Base-by-base conservation (phyloP, 2,888 invertebrate genomes). In the Ecliptopera silaceata region DNA sequence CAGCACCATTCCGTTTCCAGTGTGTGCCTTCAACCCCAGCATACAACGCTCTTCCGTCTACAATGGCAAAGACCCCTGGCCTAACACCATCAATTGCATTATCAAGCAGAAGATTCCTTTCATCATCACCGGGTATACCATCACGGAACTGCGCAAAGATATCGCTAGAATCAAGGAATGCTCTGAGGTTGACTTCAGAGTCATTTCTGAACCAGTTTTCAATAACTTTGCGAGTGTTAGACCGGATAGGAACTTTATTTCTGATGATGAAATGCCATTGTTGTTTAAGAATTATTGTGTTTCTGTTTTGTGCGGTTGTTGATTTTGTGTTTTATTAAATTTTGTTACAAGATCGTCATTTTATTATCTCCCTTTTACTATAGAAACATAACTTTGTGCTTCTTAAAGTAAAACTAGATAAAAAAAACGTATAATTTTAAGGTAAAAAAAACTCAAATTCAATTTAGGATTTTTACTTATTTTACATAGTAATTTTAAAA, bases 241-340 rank as follows among this genome's bases (percentile, higher is more conserved):
- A 61, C 95, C 95, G 0, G 95, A 95, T 65, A 92, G 95, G 44
- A 96, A 95, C 72, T 95, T 96, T 63, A 94, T 95, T 11, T 94
- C 94, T 4, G 95, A 95, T 68, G 93, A 95, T 59, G 92, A 93
- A 42, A 93, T 92, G 43, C 95, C 95, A 0, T 80, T 96, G 55
- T 91, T 95, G 72, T 95, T 94, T 71, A 95, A 95, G 74, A 96
- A 95, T 82, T 93, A 93, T 78, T 94, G 92, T 79, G 88, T 92
- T 63, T 86, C 92, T 70, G 84, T 94, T 58, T 78, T 94, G 39
- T 77, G 82, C 77, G 88, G 86, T 41, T 74, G 57, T 69, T 67
- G 52, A 63, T 63, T 67, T 65, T 56, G 50, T 62, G 67, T 69
- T 67, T 66, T 64, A 51, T 44, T 66, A 64, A 65, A 60, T 43